These are phyloP conservation scores for Drosophila pseudoobscura DNA, from an alignment of 1,140 invertebrate genomes.

Conservation along the genomic window DNA sequence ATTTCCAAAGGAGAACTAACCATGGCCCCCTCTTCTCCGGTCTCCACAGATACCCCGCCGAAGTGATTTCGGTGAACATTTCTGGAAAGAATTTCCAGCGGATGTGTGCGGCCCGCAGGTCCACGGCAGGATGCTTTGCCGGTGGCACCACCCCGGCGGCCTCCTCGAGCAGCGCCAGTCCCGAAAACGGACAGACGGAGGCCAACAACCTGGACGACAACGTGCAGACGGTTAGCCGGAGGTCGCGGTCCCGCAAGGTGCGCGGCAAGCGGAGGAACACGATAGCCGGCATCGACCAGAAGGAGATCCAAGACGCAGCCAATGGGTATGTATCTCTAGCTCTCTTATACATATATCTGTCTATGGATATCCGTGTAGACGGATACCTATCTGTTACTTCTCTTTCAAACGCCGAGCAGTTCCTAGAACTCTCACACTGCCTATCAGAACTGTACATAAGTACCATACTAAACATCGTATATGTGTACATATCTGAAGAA, in stretches of 20 bases:
- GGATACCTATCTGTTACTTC: conserved; percentile 31
- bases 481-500: conserved; percentile 38
- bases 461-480: conserved; percentile 45
- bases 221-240: conserved; percentile 87
- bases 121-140: conserved; percentile 85
- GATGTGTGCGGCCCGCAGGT: conserved; percentile 92
- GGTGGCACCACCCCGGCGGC: conserved; percentile 82
- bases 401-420: conserved; percentile 25
- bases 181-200: conserved; percentile 72
- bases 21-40: not conserved
- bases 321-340: conserved; percentile 88
- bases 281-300: conserved; percentile 93
- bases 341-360: conserved; percentile 1
- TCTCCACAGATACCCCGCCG: conserved; percentile 89
- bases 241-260: conserved; percentile 89
- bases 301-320: conserved; percentile 91
- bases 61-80: conserved; percentile 93
- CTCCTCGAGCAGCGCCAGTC: conserved; percentile 83
- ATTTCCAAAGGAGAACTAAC: not conserved
- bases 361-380: not conserved
- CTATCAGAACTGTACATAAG: conserved; percentile 57
- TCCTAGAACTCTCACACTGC: conserved; percentile 16
- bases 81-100: conserved; percentile 93
- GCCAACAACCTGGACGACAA: conserved; percentile 81
- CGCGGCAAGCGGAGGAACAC: conserved; percentile 93